Evolutionary conservation across 2,113 vertebrate species (phyloP), one percentile per base, ranked within the genome.

Genomic region (Hippolais icterina): DNA sequence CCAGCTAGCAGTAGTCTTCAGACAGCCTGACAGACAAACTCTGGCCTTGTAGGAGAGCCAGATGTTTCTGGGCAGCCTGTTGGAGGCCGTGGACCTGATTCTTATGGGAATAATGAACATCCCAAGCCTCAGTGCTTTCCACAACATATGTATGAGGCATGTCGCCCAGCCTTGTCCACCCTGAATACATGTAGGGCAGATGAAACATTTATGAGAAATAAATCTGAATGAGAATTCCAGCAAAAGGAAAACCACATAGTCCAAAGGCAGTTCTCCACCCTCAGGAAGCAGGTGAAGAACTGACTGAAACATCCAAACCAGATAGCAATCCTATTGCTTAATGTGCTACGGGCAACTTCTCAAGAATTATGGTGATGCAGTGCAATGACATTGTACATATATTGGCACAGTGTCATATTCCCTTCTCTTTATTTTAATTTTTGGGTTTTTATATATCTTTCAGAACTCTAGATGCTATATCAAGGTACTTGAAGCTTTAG

Each of bases 1-100:
- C 60, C 86, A 96, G 60, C 80, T 92, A 96, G 91, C 93, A 97
- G 96, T 95, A 94, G 95, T 96, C 95, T 94, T 95, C 83, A 97
- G 91, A 95, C 94, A 94, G 94, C 76, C 75, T 90, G 83, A 81
- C 69, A 87, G 96, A 96, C 89, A 91, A 87, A 56, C 78, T 91
- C 80, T 90, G 80, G 68, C 93, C 93, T 94, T 94, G 77, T 84
- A 89, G 90, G 91, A 88, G 53, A 82, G 85, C 90, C 93, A 97
- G 94, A 78, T 74, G 54, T 94, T 96, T 96, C 76, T 97, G 92
- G 88, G 85, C 93, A 95, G 93, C 44, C 72, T 87, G 60, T 68
- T 0, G 64, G 68, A 96, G 76, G 68, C 49, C 3, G 33, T 69
- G 53, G 80, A 95, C 80, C 83, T 0, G 14, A 41, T 64, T 96